Conservation (phyloP, 2,113 vertebrate genomes). For the Erinaceus europaeus region DNA sequence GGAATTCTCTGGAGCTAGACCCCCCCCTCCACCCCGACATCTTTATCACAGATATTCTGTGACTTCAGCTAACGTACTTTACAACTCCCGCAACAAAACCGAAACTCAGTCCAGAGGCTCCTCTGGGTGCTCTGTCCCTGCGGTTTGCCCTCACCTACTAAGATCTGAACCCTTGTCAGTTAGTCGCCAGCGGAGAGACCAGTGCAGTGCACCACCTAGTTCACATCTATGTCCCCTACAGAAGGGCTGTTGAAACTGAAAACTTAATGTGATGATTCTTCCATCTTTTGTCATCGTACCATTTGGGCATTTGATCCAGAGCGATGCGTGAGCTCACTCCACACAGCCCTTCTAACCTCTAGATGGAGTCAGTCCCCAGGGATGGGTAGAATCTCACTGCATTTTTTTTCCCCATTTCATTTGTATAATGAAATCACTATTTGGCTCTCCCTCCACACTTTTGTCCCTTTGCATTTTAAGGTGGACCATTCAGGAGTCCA, state of each 20-base stretch:
- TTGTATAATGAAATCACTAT: slow-evolving; percentile 72
- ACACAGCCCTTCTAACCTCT: slow-evolving; percentile 61
- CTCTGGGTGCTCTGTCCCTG: neutral
- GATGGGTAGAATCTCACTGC: slow-evolving; percentile 73
- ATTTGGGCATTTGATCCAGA: neutral
- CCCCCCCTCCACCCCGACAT: neutral
- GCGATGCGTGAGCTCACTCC: slow-evolving; percentile 63
- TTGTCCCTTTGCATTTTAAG: slow-evolving; percentile 63
- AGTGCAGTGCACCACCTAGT: neutral
- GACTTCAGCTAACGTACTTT: slow-evolving; percentile 27
- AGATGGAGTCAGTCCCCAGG: slow-evolving; percentile 69
- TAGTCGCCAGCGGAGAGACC: neutral
- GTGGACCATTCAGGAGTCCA: neutral
- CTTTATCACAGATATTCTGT: neutral
- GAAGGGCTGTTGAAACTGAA: slow-evolving; percentile 34
- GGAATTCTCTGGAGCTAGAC: neutral
- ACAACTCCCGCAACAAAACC: neutral
- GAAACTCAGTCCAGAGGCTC: neutral
- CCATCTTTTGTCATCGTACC: slow-evolving; percentile 56
- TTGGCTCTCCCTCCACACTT: slow-evolving; percentile 58
- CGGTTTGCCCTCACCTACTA: neutral
- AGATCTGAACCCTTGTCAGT: neutral
- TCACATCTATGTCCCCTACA: neutral
- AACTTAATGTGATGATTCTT: slow-evolving; percentile 34
- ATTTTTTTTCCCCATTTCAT: slow-evolving; percentile 74